These are phyloP conservation scores for Naja naja DNA, from an alignment of 2,113 vertebrate species.

Conservation along the genomic window DNA sequence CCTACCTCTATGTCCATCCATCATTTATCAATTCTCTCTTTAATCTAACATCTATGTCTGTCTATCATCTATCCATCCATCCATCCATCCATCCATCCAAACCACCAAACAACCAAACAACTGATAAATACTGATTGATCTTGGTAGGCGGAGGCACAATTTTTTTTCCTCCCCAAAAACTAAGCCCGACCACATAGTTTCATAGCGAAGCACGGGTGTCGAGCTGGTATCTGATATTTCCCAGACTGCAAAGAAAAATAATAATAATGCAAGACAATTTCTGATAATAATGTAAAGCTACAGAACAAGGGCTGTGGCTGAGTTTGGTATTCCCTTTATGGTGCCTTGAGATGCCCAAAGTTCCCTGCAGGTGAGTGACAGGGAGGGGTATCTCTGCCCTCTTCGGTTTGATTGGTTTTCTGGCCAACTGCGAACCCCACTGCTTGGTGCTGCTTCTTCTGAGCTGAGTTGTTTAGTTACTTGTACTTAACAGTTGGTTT, in stretches of 20 bases:
- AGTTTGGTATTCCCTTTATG: background rate
- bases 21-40: too few species aligned
- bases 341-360: background rate
- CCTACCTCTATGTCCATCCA: too few species aligned
- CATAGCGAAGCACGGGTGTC: too few species aligned
- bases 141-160: too few species aligned
- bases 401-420: background rate
- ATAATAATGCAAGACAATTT: background rate
- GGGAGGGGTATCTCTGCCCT: background rate
- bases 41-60: too few species aligned
- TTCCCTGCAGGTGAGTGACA: background rate
- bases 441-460: background rate
- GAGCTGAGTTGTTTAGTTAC: background rate
- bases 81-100: too few species aligned
- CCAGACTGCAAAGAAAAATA: background rate
- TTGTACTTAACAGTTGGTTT: background rate
- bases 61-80: too few species aligned
- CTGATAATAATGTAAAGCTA: background rate
- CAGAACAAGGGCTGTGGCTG: background rate
- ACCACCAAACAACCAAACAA: too few species aligned
- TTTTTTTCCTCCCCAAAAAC: too few species aligned
- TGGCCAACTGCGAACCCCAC: background rate
- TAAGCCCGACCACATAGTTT: too few species aligned
- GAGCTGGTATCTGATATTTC: background rate
- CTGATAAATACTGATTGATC: too few species aligned